phyloP scores from a whole-genome alignment of 2,888 invertebrate species.

The Nebria salina region DNA sequence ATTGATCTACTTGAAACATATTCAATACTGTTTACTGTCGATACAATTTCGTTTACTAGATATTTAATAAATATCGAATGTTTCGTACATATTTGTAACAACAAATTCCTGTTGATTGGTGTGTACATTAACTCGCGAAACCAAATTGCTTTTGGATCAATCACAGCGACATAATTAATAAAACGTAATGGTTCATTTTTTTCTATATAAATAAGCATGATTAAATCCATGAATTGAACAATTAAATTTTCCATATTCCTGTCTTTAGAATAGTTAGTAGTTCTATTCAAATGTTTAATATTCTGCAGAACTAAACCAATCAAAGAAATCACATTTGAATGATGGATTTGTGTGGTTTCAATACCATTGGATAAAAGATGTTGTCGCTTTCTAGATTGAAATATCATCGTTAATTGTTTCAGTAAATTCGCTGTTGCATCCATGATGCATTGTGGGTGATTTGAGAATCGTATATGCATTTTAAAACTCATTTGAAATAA shows the following conservation, averaged over 20 bases:
- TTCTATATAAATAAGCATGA: constrained; percentile 35
- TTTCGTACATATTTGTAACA: constrained; percentile 44
- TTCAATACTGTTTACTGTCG: constrained; percentile 14
- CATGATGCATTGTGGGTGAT: constrained; percentile 45
- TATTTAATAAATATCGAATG: constrained; percentile 30
- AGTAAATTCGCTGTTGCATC: constrained; percentile 51
- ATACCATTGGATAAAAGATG: constrained; percentile 4
- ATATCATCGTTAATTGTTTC: constrained; percentile 40
- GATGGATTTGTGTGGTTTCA: constrained; percentile 31
- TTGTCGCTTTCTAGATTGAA: constrained; percentile 16
- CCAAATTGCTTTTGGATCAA: constrained; percentile 51
- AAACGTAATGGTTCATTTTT: constrained; percentile 43
- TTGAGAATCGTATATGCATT: constrained; percentile 50
- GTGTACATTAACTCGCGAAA: constrained; percentile 50
- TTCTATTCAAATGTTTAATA: constrained; percentile 45
- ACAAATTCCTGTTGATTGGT: constrained; percentile 43
- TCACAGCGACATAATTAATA: constrained; percentile 47
- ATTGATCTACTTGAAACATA: constrained; percentile 9
- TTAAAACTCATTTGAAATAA: constrained; percentile 49
- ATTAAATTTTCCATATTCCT: constrained; percentile 49
- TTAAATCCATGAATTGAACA: constrained; percentile 47
- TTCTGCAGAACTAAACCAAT: constrained; percentile 48
- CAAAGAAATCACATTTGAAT: constrained; percentile 41
- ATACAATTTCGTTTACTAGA: constrained; percentile 29
- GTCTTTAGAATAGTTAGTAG: constrained; percentile 48